Evolutionary conservation across 2,888 invertebrate genomes (phyloP).

Genomic region (Shargacucullia verbasci): DNA sequence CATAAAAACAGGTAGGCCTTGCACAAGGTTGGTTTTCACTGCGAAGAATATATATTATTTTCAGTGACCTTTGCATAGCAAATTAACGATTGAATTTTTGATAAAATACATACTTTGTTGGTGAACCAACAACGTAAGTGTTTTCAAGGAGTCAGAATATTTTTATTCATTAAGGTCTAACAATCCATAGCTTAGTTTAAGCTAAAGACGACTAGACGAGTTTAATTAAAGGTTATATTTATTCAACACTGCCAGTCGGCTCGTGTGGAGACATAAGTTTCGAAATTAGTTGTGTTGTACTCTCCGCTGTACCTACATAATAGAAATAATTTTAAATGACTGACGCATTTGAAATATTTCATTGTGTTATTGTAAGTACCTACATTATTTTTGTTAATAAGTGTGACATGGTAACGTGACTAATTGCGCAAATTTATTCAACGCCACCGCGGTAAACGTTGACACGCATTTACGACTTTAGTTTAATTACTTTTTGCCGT

Average conservation of each 20-base stretch:
- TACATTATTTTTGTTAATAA: constrained; percentile 13
- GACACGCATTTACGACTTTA: no score
- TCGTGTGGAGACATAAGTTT: background rate
- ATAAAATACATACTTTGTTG: background rate
- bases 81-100: constrained; percentile 9
- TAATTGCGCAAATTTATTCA: constrained; percentile 9
- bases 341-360: background rate
- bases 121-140: no score
- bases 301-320: background rate
- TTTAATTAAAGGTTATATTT: no score
- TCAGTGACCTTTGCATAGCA: background rate
- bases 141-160: no score
- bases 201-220: no score
- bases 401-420: constrained; percentile 13
- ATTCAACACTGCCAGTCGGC: no score
- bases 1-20: constrained; percentile 44
- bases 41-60: constrained; percentile 5
- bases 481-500: no score
- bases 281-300: no score
- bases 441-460: background rate
- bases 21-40: constrained; percentile 31
- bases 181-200: no score
- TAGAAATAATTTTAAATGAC: background rate
- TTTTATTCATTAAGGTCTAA: no score
- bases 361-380: constrained; percentile 1